These are phyloP conservation scores for Eilema depressum DNA, from an alignment of 2,888 invertebrate species.

Conservation along the genomic window DNA sequence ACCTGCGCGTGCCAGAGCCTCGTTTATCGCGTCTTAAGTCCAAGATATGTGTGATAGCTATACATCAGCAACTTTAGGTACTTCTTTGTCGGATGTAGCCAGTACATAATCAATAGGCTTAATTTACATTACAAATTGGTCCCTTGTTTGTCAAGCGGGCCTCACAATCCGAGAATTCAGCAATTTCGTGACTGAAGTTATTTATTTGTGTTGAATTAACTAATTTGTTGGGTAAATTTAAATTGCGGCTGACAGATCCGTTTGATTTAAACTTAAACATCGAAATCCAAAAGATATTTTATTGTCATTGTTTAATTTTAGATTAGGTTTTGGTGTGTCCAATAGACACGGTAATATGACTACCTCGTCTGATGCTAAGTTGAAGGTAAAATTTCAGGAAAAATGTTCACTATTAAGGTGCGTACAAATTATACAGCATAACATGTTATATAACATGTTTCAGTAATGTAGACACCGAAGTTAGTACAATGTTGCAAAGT, in stretches of 20 bases:
- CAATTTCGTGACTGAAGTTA: constrained; percentile 26
- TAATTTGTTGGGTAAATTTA: constrained; percentile 15
- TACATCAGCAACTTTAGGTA: too few species aligned
- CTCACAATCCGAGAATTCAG: constrained; percentile 28
- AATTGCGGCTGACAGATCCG: not conserved
- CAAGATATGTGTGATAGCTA: too few species aligned
- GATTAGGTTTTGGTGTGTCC: not conserved
- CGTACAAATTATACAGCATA: too few species aligned
- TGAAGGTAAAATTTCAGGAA: too few species aligned
- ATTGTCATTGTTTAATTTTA: not conserved
- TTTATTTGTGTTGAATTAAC: constrained; percentile 33
- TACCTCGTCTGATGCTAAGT: too few species aligned
- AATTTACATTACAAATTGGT: constrained; percentile 59
- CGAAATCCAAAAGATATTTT: not conserved
- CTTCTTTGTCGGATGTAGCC: not conserved
- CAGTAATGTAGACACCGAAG: too few species aligned
- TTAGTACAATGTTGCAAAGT: too few species aligned
- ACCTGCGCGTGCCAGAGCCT: too few species aligned
- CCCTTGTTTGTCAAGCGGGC: constrained; percentile 41
- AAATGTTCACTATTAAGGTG: too few species aligned
- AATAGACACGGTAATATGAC: too few species aligned
- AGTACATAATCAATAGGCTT: constrained; percentile 33
- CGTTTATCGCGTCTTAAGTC: too few species aligned
- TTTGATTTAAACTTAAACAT: not conserved
- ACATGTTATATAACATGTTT: too few species aligned